Evolutionary conservation across 2,113 vertebrate genomes (phyloP).

Genomic region (Clupea harengus): DNA sequence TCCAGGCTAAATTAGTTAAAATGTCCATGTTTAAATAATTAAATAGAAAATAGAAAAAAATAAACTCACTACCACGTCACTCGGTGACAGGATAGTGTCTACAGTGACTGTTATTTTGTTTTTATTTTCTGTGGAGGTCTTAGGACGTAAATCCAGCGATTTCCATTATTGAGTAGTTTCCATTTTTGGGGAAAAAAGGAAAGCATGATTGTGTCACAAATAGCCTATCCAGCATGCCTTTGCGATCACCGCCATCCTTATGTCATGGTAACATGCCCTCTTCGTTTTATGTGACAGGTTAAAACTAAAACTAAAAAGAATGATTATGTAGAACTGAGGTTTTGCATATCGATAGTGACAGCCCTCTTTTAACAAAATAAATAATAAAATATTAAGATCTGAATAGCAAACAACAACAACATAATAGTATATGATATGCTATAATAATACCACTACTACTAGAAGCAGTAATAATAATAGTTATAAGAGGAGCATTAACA

Average conservation of each 20-base stretch:
- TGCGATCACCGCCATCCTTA: background rate
- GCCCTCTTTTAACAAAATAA: background rate
- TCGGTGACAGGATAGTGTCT: background rate
- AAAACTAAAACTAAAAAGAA: background rate
- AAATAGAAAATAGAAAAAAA: background rate
- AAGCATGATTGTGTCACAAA: too few relatives aligned
- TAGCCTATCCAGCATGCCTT: background rate
- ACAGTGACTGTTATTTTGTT: background rate
- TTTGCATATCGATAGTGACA: background rate
- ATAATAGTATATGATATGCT: too few relatives aligned
- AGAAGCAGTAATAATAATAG: too few relatives aligned
- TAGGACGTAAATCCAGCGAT: background rate
- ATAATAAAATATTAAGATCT: too few relatives aligned
- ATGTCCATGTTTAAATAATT: background rate
- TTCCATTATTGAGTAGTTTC: background rate
- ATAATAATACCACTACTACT: too few relatives aligned
- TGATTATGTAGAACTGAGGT: background rate
- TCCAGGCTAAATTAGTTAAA: background rate
- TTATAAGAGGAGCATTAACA: too few relatives aligned
- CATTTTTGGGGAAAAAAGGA: too few relatives aligned
- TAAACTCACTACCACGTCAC: too few relatives aligned
- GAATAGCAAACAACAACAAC: too few relatives aligned
- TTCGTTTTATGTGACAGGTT: background rate
- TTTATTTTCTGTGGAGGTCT: background rate
- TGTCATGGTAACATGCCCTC: background rate